Percentiles rank a stretch among this genome's conserved stretches.
These are phyloP conservation scores for Linhomoeus sp. DNA, from an alignment of 2,888 invertebrate species.

Conservation along the genomic window DNA sequence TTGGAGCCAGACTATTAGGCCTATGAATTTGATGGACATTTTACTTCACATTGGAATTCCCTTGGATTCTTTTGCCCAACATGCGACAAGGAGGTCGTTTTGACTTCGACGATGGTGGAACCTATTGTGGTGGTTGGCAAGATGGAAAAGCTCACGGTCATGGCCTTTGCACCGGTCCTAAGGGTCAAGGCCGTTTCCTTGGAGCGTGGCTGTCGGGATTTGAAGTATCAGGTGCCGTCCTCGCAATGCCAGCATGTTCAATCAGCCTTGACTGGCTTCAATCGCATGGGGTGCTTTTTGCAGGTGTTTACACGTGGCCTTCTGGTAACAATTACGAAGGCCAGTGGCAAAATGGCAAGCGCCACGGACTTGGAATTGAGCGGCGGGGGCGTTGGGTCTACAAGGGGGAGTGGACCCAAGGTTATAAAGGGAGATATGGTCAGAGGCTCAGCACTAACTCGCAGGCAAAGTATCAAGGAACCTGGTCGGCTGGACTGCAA, in stretches of 20 bases:
- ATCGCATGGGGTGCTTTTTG: too few relatives aligned
- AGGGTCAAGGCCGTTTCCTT: conserved; percentile 93
- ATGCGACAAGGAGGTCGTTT: conserved; percentile 70
- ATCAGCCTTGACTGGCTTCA: too few relatives aligned
- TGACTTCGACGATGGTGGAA: conserved; percentile 99
- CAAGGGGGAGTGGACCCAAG: conserved; percentile 89
- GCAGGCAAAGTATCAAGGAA: conserved; percentile 77
- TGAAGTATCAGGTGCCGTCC: too few relatives aligned
- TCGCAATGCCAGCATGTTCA: too few relatives aligned
- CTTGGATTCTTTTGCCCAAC: too few relatives aligned
- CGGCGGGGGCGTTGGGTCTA: conserved; percentile 90
- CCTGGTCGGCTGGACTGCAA: conserved; percentile 94
- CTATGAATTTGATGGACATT: too few relatives aligned
- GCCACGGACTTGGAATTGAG: conserved; percentile 93
- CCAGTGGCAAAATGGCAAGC: conserved; percentile 97
- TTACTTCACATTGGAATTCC: too few relatives aligned
- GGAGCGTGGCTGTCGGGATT: conserved; percentile 99
- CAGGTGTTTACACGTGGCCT: conserved; percentile 45
- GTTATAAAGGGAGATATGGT: conserved; percentile 94
- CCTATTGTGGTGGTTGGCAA: conserved; percentile 98
- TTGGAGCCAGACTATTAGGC: too few relatives aligned
- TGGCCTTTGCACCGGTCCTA: conserved; percentile 63
- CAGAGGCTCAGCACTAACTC: conserved; percentile 57
- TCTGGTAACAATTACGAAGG: conserved; percentile 39
- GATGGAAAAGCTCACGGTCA: conserved; percentile 77